Base-by-base conservation (phyloP, 2,888 invertebrate species). In the Cinara cedri region DNA sequence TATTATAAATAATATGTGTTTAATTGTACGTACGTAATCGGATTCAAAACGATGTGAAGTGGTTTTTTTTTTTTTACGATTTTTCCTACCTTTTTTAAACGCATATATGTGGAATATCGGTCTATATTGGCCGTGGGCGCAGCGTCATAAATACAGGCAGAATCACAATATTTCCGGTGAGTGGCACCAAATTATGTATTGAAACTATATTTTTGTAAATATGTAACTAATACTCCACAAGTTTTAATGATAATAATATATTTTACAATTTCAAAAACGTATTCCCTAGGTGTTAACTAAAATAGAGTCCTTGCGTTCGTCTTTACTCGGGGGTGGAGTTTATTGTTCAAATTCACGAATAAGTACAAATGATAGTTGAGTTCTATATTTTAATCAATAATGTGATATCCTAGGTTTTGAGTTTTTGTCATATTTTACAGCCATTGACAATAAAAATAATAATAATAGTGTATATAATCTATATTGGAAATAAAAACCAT, bases 141-240 rank as follows among this genome's bases (percentile, higher is more conserved):
- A 34, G 34, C 63, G 74, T 65, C 42, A n/a, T 34, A n/a, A n/a
- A 26, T 62, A 63, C 60, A 19, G 54, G 51, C 60, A 19, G 54
- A 34, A 51, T 75, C 44, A 11, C 63, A 54, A 55, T 54, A 65
- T 75, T 75, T 75, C 63, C 65, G 74, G 74, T 75, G 74, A 75
- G 74, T 75, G 63, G 65, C 44, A 42, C 42, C 42, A 24, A 51
- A 74, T 54, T 34, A 34, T 4, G 6, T 34, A 34, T 34, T 34
- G 6, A 34, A 34, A 34, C 6, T 34, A n/a, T n/a, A 34, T 34
- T 34, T 3, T 34, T 34, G 34, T 34, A 6, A 34, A 34, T 6
- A 6, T 34, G 34, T 34, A n/a, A n/a, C n/a, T n/a, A n/a, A n/a
- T n/a, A n/a, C n/a, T n/a, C n/a, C 34, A 3, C 34, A 34, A 34